Evolutionary conservation across 2,888 invertebrate species (phyloP).

Genomic region (Chironomus tentans): DNA sequence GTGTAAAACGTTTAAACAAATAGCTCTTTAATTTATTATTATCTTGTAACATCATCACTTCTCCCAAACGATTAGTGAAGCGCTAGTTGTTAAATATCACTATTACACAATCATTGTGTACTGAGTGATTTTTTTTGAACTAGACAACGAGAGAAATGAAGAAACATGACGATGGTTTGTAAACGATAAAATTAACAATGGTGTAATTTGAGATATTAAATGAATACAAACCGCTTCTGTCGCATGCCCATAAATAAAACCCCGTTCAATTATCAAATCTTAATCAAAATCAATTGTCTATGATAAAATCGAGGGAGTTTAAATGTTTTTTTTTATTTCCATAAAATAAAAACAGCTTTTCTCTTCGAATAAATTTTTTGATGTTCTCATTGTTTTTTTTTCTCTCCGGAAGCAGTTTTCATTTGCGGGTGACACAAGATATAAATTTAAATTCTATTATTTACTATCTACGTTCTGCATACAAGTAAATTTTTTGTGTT

Average conservation of each 20-base stretch:
- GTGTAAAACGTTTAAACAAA: too few species aligned
- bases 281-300: slow-evolving; percentile 25
- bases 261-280: slow-evolving; percentile 1
- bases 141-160: not conserved
- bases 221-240: not conserved
- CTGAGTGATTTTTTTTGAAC: too few species aligned
- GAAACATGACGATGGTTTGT: not conserved
- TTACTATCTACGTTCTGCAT: too few species aligned
- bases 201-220: not conserved
- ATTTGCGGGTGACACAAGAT: not conserved
- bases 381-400: not conserved
- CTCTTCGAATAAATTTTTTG: not conserved
- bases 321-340: not conserved
- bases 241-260: not conserved
- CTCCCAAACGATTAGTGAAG: not conserved
- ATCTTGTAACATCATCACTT: not conserved
- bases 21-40: too few species aligned
- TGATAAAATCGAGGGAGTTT: not conserved
- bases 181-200: not conserved
- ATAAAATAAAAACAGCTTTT: not conserved
- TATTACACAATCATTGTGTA: not conserved
- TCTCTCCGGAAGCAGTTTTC: not conserved
- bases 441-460: too few species aligned
- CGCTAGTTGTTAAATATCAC: not conserved
- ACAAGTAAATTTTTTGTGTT: too few species aligned